Conservation (phyloP, 2,888 invertebrate genomes). For the Tiliacea citrago region DNA sequence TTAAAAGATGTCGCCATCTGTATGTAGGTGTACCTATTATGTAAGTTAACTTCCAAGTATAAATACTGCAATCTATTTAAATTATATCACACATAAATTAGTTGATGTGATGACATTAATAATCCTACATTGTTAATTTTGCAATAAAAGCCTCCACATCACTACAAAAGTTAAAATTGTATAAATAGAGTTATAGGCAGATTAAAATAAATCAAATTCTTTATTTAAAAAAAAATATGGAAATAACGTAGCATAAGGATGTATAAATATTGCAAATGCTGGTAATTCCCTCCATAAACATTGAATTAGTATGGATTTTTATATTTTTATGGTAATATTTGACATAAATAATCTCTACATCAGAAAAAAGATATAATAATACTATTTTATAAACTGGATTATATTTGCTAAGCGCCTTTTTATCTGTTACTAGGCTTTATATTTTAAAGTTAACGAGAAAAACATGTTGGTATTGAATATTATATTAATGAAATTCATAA, state of each 20-base stretch:
- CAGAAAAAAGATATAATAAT: not conserved
- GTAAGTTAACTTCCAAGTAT: not conserved
- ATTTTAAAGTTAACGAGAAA: slow-evolving; percentile 13
- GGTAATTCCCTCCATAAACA: slow-evolving; percentile 24
- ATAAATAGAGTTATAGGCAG: not conserved
- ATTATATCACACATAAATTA: slow-evolving; percentile 7
- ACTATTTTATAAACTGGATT: not conserved
- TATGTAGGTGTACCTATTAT: not conserved
- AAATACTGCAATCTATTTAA: not conserved
- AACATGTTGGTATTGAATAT: slow-evolving; percentile 16
- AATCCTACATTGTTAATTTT: slow-evolving; percentile 7
- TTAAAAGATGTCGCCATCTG: not conserved
- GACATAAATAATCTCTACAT: slow-evolving; percentile 19
- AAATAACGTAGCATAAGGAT: not conserved
- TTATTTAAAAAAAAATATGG: not conserved
- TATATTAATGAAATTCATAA: not conserved
- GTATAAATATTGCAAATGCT: not conserved
- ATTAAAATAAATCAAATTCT: slow-evolving; percentile 40
- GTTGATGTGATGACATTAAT: slow-evolving; percentile 23
- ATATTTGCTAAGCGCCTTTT: slow-evolving; percentile 6
- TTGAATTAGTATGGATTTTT: not conserved
- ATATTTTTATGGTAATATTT: slow-evolving; percentile 40
- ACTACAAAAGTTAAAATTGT: slow-evolving; percentile 1
- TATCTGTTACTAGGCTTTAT: slow-evolving; percentile 7
- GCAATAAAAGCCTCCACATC: slow-evolving; percentile 21